These are phyloP conservation scores for Neomorphus geoffroyi DNA, from an alignment of 2,797 vertebrate species.

Conservation along the genomic window DNA sequence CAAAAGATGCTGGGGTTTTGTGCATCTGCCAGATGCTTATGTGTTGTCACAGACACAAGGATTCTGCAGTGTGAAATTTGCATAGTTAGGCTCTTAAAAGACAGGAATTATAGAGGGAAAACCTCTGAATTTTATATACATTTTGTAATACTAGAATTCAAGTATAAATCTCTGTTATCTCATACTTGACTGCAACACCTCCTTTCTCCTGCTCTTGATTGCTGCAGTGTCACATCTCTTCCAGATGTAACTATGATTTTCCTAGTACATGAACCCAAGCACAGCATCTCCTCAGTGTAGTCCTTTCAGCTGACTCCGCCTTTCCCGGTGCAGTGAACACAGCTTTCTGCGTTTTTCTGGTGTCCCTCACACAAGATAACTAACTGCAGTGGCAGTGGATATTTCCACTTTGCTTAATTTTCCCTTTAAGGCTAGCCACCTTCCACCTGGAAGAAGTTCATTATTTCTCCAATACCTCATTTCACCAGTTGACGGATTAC, in stretches of 20 bases:
- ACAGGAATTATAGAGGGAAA: not conserved
- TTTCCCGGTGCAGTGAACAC: not conserved
- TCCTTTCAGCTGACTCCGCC: not conserved
- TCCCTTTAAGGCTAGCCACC: not conserved
- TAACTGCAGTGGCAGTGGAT: not conserved
- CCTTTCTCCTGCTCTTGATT: not conserved
- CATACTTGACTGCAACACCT: not conserved
- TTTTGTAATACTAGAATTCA: not conserved
- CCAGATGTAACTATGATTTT: not conserved
- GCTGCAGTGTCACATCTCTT: not conserved
- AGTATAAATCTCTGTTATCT: not conserved
- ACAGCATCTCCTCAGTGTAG: not conserved
- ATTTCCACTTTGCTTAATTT: not conserved
- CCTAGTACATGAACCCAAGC: not conserved
- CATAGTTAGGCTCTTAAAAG: not conserved
- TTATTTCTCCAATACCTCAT: not conserved
- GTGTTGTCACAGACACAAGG: not conserved
- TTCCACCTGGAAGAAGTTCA: not conserved
- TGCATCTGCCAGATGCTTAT: not conserved
- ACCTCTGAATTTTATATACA: not conserved
- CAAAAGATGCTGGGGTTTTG: not conserved
- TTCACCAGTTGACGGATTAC: constrained; percentile 23
- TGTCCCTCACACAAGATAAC: not conserved
- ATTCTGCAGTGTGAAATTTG: not conserved
- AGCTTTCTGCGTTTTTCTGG: not conserved